Base-by-base conservation (phyloP, 2,888 invertebrate genomes). In the Yponomeuta sedellus region DNA sequence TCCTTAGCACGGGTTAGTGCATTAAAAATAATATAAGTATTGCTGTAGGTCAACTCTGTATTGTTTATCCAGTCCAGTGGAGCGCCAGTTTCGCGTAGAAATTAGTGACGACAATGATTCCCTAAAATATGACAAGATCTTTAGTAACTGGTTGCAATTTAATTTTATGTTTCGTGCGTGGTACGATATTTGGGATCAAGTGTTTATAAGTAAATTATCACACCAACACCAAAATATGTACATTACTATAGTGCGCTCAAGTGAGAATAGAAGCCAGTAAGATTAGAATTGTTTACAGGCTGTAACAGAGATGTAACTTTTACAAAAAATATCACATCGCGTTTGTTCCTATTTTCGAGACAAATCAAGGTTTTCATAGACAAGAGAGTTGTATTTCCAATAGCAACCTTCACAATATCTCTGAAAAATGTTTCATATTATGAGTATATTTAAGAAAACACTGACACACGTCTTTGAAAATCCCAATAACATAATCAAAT, bases 201-300 rank as follows among this genome's bases (percentile, higher is more conserved):
- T 75, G 74, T 75, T 76, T 71, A 5, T 78, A 77, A 78, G 75
- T 71, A 75, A 72, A 52, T n/a, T n/a, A n/a, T n/a, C 16, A 52
- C 2, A 52, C 44, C 70, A 80, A 77, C 81, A 82, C 82, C 84
- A 79, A 79, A 73, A 61, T 61, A 39, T 34, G 22, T 61, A 34
- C 34, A 61, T 22, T 25, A 59, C 6, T 61, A 34, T 61, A 77
- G 71, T 75, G 75, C 74, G 78, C 76, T 79, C 77, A 79, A 82
- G 79, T 81, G 81, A 82, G 81, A 83, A 72, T 83, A 81, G 77
- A 74, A 69, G 77, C 76, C 77, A 72, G 10, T 80, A 78, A 76
- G 79, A 77, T 76, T 67, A 69, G 64, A 73, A 71, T 72, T 66
- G 63, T 61, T 62, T 67, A 67, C 62, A 62, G 28, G 10, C 5